Percentiles rank a stretch among this genome's conserved stretches.
Evolutionary conservation across 2,113 vertebrate species (phyloP).

Genomic region (Sclerurus mexicanus): DNA sequence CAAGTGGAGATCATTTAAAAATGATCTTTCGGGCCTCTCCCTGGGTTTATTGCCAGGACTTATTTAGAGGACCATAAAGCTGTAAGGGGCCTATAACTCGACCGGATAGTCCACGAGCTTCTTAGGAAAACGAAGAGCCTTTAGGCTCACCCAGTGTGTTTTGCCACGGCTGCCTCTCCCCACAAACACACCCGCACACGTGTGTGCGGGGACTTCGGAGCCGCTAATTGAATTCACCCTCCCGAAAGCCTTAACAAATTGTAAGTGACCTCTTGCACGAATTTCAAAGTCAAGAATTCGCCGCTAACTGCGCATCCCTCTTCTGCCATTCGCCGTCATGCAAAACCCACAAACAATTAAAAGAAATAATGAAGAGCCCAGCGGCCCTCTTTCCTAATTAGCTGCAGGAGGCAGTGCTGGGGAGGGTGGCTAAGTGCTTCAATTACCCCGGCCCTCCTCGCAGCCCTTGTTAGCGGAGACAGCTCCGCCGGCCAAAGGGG

Average conservation of each 20-base stretch:
- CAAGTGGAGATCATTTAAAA: constrained; percentile 59
- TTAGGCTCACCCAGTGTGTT: background rate
- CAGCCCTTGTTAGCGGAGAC: constrained; percentile 65
- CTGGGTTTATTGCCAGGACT: constrained; percentile 4
- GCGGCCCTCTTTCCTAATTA: constrained; percentile 73
- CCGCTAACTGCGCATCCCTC: constrained; percentile 23
- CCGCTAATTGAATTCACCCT: constrained; percentile 70
- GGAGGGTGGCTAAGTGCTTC: constrained; percentile 63
- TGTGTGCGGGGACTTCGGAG: background rate
- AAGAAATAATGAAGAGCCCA: constrained; percentile 67
- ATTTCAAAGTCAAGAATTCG: constrained; percentile 54
- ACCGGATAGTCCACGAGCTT: background rate
- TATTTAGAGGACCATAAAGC: constrained; percentile 27
- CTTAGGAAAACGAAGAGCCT: background rate
- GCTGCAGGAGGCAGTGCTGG: constrained; percentile 59
- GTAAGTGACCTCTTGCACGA: constrained; percentile 61
- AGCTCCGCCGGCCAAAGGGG: constrained; percentile 61
- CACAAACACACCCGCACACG: background rate
- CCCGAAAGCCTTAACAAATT: constrained; percentile 63
- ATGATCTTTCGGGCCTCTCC: constrained; percentile 36
- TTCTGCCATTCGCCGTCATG: constrained; percentile 63
- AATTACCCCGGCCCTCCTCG: constrained; percentile 58
- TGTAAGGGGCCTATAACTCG: background rate
- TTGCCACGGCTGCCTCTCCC: background rate
- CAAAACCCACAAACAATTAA: constrained; percentile 77